These are phyloP conservation scores for Eilema depressum DNA, from an alignment of 2,888 invertebrate genomes.

Conservation along the genomic window DNA sequence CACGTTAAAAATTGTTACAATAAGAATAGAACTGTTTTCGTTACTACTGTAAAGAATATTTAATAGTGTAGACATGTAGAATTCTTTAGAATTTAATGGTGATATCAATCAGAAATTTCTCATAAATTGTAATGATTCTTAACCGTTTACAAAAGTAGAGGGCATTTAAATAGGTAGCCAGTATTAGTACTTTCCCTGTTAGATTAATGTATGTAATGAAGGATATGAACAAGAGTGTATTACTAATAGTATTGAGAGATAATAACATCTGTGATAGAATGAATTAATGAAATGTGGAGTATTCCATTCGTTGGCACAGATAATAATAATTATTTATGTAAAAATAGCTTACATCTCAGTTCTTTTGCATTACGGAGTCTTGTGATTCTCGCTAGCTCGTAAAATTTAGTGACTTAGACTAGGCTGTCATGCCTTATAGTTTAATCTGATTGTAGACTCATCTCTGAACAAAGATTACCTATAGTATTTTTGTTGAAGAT, in stretches of 20 bases:
- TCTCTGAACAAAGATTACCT: conserved; percentile 8
- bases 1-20: neutral
- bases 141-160: conserved; percentile 3
- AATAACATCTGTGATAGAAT: conserved; percentile 61
- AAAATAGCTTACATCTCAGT: conserved; percentile 11
- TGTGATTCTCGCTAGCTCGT: conserved; percentile 18
- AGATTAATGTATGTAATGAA: conserved; percentile 26
- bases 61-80: neutral
- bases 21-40: neutral
- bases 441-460: neutral
- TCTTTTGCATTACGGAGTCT: conserved; percentile 2
- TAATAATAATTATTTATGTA: conserved; percentile 25
- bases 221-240: conserved; percentile 30
- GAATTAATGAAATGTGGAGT: conserved; percentile 48
- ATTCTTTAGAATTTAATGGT: neutral
- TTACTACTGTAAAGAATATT: neutral
- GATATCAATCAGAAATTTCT: neutral
- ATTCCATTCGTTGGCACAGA: conserved; percentile 32
- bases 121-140: neutral
- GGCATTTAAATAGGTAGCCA: conserved; percentile 29
- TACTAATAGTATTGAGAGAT: conserved; percentile 38
- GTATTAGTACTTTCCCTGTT: conserved; percentile 42
- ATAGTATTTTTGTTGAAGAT: conserved; percentile 1
- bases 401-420: conserved; percentile 23
- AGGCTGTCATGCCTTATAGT: conserved; percentile 1